A percentile compares a stretch with the other conserved stretches of the same genome.
Evolutionary conservation across 2,888 invertebrate species (phyloP).

Genomic region (Acronicta alni): DNA sequence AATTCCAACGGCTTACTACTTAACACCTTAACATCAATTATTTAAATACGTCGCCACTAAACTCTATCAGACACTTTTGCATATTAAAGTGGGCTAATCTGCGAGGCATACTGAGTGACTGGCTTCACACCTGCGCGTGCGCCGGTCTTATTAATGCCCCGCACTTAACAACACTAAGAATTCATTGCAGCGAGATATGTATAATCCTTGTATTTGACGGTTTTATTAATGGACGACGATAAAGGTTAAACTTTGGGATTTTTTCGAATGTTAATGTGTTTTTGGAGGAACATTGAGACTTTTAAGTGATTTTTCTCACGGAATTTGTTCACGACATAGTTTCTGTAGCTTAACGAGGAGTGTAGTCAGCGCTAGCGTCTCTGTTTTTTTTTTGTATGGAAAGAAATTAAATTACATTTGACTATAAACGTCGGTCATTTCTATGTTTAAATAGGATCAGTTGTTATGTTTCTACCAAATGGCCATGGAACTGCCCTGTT

Average conservation of each 20-base stretch:
- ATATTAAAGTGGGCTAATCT: constrained; percentile 45
- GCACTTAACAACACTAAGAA: constrained; percentile 32
- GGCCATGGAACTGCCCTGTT: no score
- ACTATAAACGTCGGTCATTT: no score
- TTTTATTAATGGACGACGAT: constrained; percentile 34
- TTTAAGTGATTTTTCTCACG: not conserved
- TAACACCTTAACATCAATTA: not conserved
- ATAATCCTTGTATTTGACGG: constrained; percentile 21
- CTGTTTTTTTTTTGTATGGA: no score
- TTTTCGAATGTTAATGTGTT: not conserved
- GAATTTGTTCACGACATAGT: not conserved
- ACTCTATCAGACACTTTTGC: constrained; percentile 25
- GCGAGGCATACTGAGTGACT: constrained; percentile 32
- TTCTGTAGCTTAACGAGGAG: no score
- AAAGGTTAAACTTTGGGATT: constrained; percentile 19
- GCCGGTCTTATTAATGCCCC: constrained; percentile 27
- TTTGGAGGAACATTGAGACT: not conserved
- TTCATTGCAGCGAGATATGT: constrained; percentile 42
- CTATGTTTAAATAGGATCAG: no score
- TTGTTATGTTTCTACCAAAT: no score
- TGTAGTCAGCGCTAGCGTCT: no score
- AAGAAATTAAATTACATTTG: no score
- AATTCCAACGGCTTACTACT: no score
- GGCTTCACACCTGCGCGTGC: constrained; percentile 40
- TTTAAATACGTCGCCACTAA: not conserved